These are phyloP conservation scores for Chloropsis hardwickii DNA, from an alignment of 2,113 vertebrate species.

Conservation along the genomic window DNA sequence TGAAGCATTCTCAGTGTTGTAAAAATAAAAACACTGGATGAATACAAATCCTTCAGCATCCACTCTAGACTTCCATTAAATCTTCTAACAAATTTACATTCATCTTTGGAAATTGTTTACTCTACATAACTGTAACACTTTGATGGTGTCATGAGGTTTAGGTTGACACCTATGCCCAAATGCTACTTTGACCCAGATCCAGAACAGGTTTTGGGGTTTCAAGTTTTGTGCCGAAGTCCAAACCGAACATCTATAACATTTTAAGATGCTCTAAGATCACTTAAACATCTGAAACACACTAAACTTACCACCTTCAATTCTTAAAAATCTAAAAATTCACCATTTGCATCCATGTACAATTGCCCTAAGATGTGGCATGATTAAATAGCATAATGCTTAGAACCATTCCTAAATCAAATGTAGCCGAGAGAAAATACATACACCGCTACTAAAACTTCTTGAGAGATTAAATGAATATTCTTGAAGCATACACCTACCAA, in stretches of 20 bases:
- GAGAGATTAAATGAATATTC: neutral
- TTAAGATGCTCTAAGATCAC: neutral
- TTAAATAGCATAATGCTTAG: neutral
- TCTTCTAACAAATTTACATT: neutral
- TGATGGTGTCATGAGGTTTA: neutral
- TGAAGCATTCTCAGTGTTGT: neutral
- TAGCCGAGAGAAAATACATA: neutral
- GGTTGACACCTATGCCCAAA: neutral
- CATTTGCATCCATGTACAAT: neutral
- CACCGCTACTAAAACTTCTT: neutral
- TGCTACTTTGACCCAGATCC: neutral
- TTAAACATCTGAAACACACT: neutral
- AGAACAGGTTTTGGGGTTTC: neutral
- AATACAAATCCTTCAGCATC: neutral
- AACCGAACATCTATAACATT: neutral
- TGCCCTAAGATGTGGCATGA: neutral
- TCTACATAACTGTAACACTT: neutral
- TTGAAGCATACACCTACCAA: neutral
- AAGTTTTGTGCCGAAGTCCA: neutral
- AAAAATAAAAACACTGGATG: neutral
- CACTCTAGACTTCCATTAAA: neutral
- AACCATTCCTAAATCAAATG: neutral
- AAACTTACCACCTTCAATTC: neutral
- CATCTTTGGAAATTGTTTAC: neutral
- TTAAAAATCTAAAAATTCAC: neutral